phyloP scores from a whole-genome alignment of 2,888 invertebrate species.

The Oligia strigilis region DNA sequence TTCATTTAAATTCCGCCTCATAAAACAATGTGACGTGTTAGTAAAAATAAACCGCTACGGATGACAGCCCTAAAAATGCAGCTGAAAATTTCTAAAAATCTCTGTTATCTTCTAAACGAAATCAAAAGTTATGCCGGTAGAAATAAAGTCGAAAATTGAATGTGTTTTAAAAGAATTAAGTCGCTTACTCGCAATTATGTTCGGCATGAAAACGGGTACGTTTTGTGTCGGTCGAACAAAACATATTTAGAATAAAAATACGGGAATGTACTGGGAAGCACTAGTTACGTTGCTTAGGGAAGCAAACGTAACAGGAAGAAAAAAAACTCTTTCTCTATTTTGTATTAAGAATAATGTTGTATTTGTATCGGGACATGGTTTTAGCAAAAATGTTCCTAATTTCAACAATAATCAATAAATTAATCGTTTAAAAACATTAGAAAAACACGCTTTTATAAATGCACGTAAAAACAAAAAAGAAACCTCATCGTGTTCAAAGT shows the following conservation, averaged over 20 bases:
- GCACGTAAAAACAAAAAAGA: too few relatives aligned
- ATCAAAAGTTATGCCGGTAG: not conserved
- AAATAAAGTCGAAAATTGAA: constrained; percentile 33
- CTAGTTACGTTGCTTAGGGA: constrained; percentile 8
- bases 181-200: constrained; percentile 45
- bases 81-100: constrained; percentile 28
- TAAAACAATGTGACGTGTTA: constrained; percentile 43
- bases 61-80: constrained; percentile 48
- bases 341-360: not conserved
- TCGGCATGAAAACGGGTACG: constrained; percentile 36
- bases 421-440: too few relatives aligned
- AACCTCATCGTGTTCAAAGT: too few relatives aligned
- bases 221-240: constrained; percentile 50
- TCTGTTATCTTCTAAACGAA: constrained; percentile 3
- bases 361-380: not conserved
- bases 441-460: too few relatives aligned
- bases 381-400: not conserved
- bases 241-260: constrained; percentile 49
- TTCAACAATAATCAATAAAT: not conserved
- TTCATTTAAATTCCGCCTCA: constrained; percentile 38
- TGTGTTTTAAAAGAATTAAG: constrained; percentile 32
- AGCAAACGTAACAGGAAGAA: constrained; percentile 7
- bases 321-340: constrained; percentile 10
- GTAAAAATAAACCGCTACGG: constrained; percentile 43
- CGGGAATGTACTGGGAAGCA: constrained; percentile 14